Evolutionary conservation across 2,113 vertebrate species (phyloP).

Genomic region (Apus apus): DNA sequence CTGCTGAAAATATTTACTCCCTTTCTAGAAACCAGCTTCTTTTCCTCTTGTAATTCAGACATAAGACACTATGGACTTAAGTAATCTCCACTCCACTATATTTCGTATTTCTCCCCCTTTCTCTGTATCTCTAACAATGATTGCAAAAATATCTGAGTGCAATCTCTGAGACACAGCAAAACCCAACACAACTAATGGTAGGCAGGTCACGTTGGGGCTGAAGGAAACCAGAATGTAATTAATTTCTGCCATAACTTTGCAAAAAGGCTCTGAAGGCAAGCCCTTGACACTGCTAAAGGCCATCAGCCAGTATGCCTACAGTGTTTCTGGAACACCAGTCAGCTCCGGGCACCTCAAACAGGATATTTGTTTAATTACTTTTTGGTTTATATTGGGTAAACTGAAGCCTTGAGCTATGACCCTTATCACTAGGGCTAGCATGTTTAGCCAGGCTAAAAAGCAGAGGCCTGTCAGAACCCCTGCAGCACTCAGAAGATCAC

Average conservation of each 20-base stretch:
- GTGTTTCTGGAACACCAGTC: not conserved
- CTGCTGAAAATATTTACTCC: not conserved
- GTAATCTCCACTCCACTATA: not conserved
- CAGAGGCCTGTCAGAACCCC: not conserved
- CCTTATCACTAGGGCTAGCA: not conserved
- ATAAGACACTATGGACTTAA: not conserved
- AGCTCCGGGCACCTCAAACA: not conserved
- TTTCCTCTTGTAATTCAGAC: not conserved
- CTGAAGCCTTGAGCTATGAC: not conserved
- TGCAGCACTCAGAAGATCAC: slow-evolving; percentile 52
- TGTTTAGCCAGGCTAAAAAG: not conserved
- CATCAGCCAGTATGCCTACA: fast-evolving
- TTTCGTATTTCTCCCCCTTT: not conserved
- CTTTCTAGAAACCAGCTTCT: not conserved
- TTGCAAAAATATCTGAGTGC: not conserved
- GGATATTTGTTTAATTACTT: not conserved
- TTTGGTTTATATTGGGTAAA: not conserved
- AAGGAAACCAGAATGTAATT: not conserved
- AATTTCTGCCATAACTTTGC: not conserved
- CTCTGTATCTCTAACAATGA: not conserved
- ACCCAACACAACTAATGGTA: not conserved
- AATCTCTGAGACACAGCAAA: not conserved
- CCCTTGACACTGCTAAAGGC: not conserved
- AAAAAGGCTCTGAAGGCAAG: not conserved
- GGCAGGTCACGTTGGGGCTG: not conserved